Conservation (phyloP, 1,140 invertebrate species). For the Pararge aegeria region DNA sequence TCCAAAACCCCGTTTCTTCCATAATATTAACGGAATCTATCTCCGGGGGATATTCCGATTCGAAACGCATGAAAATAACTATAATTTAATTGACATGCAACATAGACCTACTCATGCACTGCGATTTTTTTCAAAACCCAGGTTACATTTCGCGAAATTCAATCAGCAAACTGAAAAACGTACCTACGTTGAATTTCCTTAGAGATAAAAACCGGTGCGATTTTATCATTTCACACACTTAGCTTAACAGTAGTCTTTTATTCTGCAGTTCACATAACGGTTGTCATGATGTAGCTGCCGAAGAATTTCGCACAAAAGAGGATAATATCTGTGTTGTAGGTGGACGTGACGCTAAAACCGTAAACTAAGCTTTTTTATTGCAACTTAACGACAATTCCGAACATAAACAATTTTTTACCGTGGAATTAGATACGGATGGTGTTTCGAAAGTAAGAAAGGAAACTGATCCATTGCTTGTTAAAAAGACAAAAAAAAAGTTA, state of each 20-base stretch:
- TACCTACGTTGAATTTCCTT: not conserved
- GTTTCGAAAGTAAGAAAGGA: constrained; percentile 3
- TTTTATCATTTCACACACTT: constrained; percentile 6
- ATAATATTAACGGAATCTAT: constrained; percentile 19
- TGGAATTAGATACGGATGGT: constrained; percentile 5
- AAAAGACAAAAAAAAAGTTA: not conserved
- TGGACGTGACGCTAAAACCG: constrained; percentile 39
- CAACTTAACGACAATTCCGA: not conserved
- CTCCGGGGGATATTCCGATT: constrained; percentile 9
- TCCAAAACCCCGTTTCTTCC: constrained; percentile 36
- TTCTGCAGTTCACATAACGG: constrained; percentile 53
- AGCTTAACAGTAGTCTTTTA: constrained; percentile 30
- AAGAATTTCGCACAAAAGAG: constrained; percentile 41
- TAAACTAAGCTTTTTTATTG: constrained; percentile 19
- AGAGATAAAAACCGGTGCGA: not conserved
- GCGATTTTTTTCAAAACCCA: too few relatives aligned
- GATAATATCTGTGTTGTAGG: constrained; percentile 42
- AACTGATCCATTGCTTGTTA: not conserved
- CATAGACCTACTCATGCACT: too few relatives aligned
- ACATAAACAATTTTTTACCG: constrained; percentile 8
- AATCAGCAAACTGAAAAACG: not conserved
- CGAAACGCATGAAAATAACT: not conserved
- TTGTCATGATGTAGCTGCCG: constrained; percentile 46
- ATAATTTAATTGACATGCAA: not conserved
- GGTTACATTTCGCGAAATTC: not conserved